Evolutionary conservation across 2,888 invertebrate species (phyloP), one percentile per base, ranked within the genome.

Genomic region (Mylabris sibirica): DNA sequence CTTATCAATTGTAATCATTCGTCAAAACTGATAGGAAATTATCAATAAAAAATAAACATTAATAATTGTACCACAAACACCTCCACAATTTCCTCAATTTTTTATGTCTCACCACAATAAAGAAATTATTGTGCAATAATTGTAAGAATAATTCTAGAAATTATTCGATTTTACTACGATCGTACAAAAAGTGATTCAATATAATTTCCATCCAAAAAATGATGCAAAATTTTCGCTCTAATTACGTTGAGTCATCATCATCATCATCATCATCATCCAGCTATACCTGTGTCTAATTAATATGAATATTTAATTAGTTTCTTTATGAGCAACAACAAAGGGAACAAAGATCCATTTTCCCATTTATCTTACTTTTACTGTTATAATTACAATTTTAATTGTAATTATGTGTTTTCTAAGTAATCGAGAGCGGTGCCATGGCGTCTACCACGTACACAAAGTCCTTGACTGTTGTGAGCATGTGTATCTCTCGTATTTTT

Each of bases 401-500:
- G 14, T 44, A n/a, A 17, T 44, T 44, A 6, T 44, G 30, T 44
- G 3, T 17, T 44, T 44, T 44, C 17, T 6, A 44, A 44, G 17
- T 44, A 44, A 44, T 44, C 44, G 49, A 20, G 22, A 20, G 20
- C 11, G 49, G 49, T 49, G 49, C 49, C 49, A 20, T 17, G 20
- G 9, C 3, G 49, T 49, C 49, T 49, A 49, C 49, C 49, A 49
- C 49, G 49, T 49, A 49, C 49, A 49, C 49, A 20, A 49, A 20
- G 20, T 20, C 49, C 49, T 49, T 49, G 49, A 49, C 49, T 20
- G 20, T 11, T 12, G 11, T 44, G n/a, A 38, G 11, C 2, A 38
- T 12, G 4, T 49, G 3, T 20, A 20, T 49, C 20, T 49, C 49
- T n/a, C n/a, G n/a, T 22, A 6, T 49, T 2, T 49, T 4, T 49